Evolutionary conservation across 2,888 invertebrate species (phyloP).

Genomic region (Cephus spinipes): DNA sequence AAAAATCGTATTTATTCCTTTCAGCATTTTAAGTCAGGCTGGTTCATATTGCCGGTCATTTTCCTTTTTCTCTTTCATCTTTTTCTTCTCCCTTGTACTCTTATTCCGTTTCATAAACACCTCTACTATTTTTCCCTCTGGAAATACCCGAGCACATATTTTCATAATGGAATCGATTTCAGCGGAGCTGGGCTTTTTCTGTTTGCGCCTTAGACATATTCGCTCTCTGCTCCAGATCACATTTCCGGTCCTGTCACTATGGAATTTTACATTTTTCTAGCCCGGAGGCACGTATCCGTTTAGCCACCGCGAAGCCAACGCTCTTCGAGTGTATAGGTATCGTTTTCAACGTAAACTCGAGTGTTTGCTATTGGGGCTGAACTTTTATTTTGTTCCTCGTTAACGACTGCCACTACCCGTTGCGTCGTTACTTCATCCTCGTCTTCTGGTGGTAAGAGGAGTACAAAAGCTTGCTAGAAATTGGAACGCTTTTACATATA

Average conservation of each 20-base stretch:
- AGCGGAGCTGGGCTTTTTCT: neutral
- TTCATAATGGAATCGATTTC: neutral
- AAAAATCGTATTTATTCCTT: neutral
- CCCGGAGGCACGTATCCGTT: neutral
- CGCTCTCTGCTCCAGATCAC: neutral
- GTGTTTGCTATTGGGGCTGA: neutral
- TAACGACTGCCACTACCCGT: neutral
- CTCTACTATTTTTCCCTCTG: neutral
- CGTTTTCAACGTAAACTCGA: too few species aligned
- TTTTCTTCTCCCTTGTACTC: neutral
- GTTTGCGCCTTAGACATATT: neutral
- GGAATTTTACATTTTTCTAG: neutral
- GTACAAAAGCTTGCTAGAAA: neutral
- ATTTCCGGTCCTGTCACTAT: neutral
- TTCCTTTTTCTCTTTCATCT: neutral
- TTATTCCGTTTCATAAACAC: neutral
- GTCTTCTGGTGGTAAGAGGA: neutral
- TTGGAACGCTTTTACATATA: neutral
- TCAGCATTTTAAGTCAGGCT: neutral
- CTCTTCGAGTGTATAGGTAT: neutral
- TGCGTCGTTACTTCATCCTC: neutral
- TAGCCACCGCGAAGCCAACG: neutral
- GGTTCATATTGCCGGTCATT: neutral
- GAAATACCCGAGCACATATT: neutral
- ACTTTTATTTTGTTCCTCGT: neutral